Evolutionary conservation across 2,797 vertebrate species (phyloP), one percentile per base, ranked within the genome.

Genomic region (Chelonia mydas): DNA sequence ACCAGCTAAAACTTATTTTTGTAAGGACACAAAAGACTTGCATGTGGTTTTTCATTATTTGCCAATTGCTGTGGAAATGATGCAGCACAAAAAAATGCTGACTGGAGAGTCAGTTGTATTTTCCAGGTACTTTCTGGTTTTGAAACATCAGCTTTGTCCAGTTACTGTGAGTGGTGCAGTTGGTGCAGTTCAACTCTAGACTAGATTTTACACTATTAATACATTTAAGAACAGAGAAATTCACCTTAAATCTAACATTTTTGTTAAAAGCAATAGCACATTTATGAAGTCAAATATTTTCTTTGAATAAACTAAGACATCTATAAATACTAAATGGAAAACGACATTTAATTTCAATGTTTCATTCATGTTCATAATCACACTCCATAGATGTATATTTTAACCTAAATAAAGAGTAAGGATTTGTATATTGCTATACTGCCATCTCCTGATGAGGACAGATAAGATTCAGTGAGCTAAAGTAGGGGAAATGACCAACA

Each of bases 31-130:
- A 90, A 93, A 81, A n/a, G 59, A 57, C 76, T 61, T 85, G 79
- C 28, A 88, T 94, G 93, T 83, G 87, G 49, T 68, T 89, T 89
- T 83, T 90, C 10, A 0, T 94, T 90, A 72, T 95, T 94, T 95
- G 78, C 82, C 90, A 94, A 49, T 84, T 72, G 55, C 81, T 72
- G 81, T 94, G 88, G 94, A 97, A 97, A 91, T 96, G 94, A 94
- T 91, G 45, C 86, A 91, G 90, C 96, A 90, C 61, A 94, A 97
- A 96, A 95, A 95, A 17, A 13, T 94, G 90, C 96, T 97, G 96
- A 95, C 93, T 93, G 87, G 88, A 88, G 53, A 91, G 87, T 74
- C 86, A 54, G 90, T 92, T 92, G 50, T 88, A 77, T 95, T 97
- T 97, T 94, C 96, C 90, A 93, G 84, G 81, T 92, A 80, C 90